Conservation (phyloP, 2,888 invertebrate genomes). For the Cactoblastis cactorum region DNA sequence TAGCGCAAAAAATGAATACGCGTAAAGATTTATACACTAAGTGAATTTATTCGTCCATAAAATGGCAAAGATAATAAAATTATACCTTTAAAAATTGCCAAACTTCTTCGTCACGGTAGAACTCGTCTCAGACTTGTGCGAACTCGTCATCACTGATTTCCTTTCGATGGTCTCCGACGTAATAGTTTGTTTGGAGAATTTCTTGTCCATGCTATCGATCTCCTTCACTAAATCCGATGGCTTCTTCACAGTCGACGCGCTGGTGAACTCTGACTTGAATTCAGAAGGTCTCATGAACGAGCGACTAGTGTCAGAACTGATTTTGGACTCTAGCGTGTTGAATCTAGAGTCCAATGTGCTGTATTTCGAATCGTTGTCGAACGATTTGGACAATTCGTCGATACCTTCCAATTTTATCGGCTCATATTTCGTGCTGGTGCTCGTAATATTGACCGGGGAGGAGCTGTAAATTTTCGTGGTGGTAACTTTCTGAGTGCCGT, state of each 20-base stretch:
- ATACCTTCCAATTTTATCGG: conserved; percentile 71
- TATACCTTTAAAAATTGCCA: conserved; percentile 55
- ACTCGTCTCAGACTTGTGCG: conserved; percentile 78
- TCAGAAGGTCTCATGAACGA: conserved; percentile 75
- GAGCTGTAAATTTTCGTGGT: conserved; percentile 80
- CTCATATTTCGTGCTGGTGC: conserved; percentile 71
- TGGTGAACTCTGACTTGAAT: conserved; percentile 55
- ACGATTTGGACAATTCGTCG: conserved; percentile 72
- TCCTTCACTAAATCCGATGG: conserved; percentile 66
- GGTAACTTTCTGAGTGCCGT: conserved; percentile 77
- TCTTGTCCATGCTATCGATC: conserved; percentile 81
- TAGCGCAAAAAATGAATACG: too few species aligned
- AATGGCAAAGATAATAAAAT: too few species aligned
- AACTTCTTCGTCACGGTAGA: conserved; percentile 79
- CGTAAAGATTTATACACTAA: too few species aligned
- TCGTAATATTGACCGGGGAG: conserved; percentile 73
- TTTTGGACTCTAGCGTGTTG: conserved; percentile 66
- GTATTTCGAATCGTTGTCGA: conserved; percentile 73
- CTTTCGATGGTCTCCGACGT: conserved; percentile 84
- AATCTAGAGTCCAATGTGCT: conserved; percentile 70
- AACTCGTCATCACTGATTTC: conserved; percentile 83
- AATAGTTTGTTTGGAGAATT: conserved; percentile 83
- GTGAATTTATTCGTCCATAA: too few species aligned
- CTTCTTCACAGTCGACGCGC: conserved; percentile 52
- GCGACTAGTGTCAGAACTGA: conserved; percentile 69